These are phyloP conservation scores for Picathartes gymnocephalus DNA, from an alignment of 2,113 vertebrate genomes.

Conservation along the genomic window DNA sequence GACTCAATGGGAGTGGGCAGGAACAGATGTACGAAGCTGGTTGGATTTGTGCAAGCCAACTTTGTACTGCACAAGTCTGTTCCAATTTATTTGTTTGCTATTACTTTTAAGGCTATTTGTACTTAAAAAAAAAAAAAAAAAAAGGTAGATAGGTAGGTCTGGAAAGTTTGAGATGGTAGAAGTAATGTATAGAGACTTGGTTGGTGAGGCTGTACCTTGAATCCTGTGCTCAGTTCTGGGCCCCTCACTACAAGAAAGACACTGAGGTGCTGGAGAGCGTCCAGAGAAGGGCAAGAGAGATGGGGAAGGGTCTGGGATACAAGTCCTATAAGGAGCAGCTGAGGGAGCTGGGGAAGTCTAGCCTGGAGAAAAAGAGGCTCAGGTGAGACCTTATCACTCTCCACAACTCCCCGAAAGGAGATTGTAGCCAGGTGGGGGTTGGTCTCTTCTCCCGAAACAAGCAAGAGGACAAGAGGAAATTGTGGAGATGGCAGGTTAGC, in stretches of 20 bases:
- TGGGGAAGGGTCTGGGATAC: background rate
- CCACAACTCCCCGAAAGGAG: background rate
- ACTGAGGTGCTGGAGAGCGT: background rate
- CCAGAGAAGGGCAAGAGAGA: background rate
- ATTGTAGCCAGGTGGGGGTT: background rate
- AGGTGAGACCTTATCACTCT: background rate
- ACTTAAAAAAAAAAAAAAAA: background rate
- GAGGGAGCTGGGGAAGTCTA: background rate
- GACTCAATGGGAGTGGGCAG: conserved; percentile 71
- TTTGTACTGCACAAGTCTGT: background rate
- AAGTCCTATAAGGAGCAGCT: background rate
- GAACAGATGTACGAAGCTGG: conserved; percentile 64
- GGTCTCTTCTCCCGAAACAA: background rate
- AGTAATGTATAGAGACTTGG: background rate
- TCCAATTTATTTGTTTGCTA: conserved; percentile 6
- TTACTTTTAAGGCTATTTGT: background rate
- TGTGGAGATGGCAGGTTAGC: background rate
- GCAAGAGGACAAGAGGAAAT: background rate
- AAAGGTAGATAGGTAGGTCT: background rate
- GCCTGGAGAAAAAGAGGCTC: background rate
- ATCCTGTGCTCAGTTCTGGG: background rate
- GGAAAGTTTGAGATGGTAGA: background rate
- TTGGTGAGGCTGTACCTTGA: background rate
- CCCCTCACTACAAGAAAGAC: background rate
- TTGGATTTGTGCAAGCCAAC: conserved; percentile 2